Conservation (phyloP, 2,113 vertebrate genomes). For the Thamnophis sirtalis region DNA sequence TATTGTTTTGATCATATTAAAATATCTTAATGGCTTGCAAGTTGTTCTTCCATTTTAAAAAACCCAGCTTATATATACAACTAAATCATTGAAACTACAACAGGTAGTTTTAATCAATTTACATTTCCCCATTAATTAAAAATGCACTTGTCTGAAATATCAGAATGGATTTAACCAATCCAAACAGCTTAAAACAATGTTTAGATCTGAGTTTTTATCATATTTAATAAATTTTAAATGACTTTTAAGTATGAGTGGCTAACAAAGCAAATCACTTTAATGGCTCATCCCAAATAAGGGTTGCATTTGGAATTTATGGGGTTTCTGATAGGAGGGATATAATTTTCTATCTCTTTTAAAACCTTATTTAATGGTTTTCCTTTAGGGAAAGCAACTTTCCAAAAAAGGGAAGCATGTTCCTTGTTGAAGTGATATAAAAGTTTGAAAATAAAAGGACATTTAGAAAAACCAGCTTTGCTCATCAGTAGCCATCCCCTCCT, state of each 20-base stretch:
- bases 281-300: neutral
- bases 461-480: constrained; percentile 81
- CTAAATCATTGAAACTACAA: constrained; percentile 19
- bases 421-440: constrained; percentile 80
- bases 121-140: constrained; percentile 16
- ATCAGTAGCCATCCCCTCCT: constrained; percentile 76
- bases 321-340: constrained; percentile 53
- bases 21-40: neutral
- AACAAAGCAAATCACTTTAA: constrained; percentile 16
- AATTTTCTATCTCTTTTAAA: constrained; percentile 68
- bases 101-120: neutral
- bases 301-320: neutral
- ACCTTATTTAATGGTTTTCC: constrained; percentile 52
- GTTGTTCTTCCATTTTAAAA: neutral
- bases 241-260: constrained; percentile 29
- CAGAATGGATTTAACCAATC: constrained; percentile 32
- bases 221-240: constrained; percentile 49
- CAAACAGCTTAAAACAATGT: constrained; percentile 54
- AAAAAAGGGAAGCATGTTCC: constrained; percentile 70
- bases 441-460: constrained; percentile 76
- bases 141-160: constrained; percentile 1
- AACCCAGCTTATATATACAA: constrained; percentile 30
- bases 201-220: constrained; percentile 41
- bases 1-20: constrained; percentile 1
- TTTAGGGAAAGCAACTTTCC: neutral